These are phyloP conservation scores for Callosobruchus maculatus DNA, from an alignment of 2,888 invertebrate species.

Conservation along the genomic window DNA sequence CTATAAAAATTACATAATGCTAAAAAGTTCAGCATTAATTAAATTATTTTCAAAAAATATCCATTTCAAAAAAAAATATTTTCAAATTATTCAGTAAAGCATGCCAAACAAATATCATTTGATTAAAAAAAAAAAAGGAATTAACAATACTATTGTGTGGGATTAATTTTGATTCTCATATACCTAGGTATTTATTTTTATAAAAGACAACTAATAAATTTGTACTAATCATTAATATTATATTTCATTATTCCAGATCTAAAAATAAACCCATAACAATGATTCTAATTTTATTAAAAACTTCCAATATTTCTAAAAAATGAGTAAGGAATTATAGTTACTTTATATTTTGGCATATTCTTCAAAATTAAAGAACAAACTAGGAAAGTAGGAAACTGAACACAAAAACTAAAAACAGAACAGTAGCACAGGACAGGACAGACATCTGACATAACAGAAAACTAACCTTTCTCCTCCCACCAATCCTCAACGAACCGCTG, in stretches of 20 bases:
- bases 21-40: no score
- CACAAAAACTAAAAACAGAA: not conserved
- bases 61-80: no score
- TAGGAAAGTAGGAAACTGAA: not conserved
- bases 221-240: no score
- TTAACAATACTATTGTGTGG: no score
- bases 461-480: slow-evolving; percentile 57
- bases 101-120: no score
- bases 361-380: not conserved
- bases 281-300: not conserved
- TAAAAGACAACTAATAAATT: not conserved
- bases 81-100: no score
- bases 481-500: slow-evolving; percentile 50
- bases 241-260: no score
- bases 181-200: no score
- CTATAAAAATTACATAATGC: no score
- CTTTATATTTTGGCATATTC: not conserved
- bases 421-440: not conserved
- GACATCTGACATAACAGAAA: slow-evolving; percentile 1
- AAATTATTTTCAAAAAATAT: no score
- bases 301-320: not conserved
- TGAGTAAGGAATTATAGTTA: not conserved
- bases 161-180: no score
- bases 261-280: not conserved
- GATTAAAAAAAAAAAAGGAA: no score